A percentile compares a stretch with the other conserved stretches of the same genome.
phyloP scores from a whole-genome alignment of 2,113 vertebrate species.

The Serilophus lunatus region DNA sequence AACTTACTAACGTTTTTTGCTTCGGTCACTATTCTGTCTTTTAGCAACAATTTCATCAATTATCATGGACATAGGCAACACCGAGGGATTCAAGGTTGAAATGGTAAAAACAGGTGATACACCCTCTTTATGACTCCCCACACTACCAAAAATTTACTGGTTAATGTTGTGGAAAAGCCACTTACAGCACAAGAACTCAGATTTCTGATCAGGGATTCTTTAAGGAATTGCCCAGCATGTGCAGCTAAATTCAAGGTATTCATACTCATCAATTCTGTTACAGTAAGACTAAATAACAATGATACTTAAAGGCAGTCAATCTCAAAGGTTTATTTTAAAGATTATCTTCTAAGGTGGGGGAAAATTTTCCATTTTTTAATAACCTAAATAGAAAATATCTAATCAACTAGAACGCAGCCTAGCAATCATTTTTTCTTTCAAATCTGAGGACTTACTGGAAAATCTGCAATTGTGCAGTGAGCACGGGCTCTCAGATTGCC shows the following conservation, averaged over 20 bases:
- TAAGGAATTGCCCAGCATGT: background rate
- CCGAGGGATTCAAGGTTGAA: background rate
- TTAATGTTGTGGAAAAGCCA: background rate
- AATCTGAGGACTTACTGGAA: background rate
- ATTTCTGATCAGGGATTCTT: background rate
- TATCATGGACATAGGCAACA: background rate
- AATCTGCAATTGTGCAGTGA: background rate
- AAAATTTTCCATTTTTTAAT: background rate
- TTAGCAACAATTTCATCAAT: background rate
- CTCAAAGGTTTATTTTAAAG: background rate
- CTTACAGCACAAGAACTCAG: background rate
- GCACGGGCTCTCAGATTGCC: background rate
- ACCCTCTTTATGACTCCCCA: background rate
- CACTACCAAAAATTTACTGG: background rate
- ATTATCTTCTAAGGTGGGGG: background rate
- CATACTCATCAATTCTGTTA: background rate
- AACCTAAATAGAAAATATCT: background rate
- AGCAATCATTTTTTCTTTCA: background rate
- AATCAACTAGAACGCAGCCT: background rate
- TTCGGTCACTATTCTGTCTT: background rate
- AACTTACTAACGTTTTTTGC: background rate
- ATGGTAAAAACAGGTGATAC: background rate
- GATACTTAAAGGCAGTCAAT: background rate
- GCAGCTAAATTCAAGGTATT: background rate
- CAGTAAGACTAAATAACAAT: background rate